Evolutionary conservation across 2,888 invertebrate species (phyloP), one percentile per base, ranked within the genome.

Genomic region (Neoscelio sp.): DNA sequence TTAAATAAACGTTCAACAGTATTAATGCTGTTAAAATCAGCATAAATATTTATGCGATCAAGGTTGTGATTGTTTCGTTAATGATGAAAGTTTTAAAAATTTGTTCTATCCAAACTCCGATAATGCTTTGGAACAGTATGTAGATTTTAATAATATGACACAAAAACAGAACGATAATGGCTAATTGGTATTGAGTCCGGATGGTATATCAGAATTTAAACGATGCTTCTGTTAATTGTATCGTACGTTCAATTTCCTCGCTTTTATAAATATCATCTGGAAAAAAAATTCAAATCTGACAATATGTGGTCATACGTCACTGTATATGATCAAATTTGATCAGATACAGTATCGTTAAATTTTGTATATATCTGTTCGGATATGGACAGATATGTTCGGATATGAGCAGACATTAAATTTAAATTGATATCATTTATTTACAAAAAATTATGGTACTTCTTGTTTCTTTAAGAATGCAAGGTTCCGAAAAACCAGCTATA

Each of bases 1-100:
- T 70, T 70, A 70, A 70, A 70, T 70, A 60, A 68, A 70, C 30
- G 23, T 17, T 52, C 40, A 33, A 44, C 10, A 35, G 42, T 54
- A 67, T 54, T 67, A 54, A 50, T 26, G 23, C 20, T n/a, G 33
- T 54, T 42, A 67, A 67, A 54, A 54, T 54, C 23, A 23, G 33
- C n/a, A 35, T 15, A 44, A 67, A 67, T 44, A 54, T 67, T 67
- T 67, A 67, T 44, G 28, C 48, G 28, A 38, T 48, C 26, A 26
- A 12, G 7, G 3, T 15, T 48, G 5, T 5, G 18, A 64, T 62
- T 62, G 48, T 48, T 50, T 15, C 13, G 4, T 12, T 64, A 50
- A 50, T 28, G 23, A 15, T 33, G 20, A 46, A 35, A 15, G 15
- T 46, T 46, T 62, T 20, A 13, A 33, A 23, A 3, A 2, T 44